Percentiles rank a stretch among this genome's conserved stretches.
Evolutionary conservation across 2,888 invertebrate genomes (phyloP).

Genomic region (Ochlodes sylvanus): DNA sequence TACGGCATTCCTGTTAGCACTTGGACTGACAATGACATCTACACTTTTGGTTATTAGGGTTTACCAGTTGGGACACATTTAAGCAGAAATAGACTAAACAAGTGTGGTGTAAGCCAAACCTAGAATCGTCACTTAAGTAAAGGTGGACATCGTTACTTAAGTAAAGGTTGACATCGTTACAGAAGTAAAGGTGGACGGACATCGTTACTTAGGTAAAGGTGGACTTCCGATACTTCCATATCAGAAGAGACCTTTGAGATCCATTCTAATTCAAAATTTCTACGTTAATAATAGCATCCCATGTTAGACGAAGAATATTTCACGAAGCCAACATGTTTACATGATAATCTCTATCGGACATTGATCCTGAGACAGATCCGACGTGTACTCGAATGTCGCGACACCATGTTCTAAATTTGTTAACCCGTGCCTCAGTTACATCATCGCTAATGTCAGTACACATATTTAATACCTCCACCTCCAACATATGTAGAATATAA

Average conservation of each 20-base stretch:
- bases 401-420: conserved; percentile 20
- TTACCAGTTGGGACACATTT: too few species aligned
- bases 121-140: too few species aligned
- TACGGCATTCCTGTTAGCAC: conserved; percentile 10
- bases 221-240: too few species aligned
- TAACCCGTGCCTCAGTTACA: conserved; percentile 10
- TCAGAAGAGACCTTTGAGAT: too few species aligned
- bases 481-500: not conserved
- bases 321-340: conserved; percentile 2
- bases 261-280: not conserved
- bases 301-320: not conserved
- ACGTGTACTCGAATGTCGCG: conserved; percentile 5
- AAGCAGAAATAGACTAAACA: too few species aligned
- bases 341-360: conserved; percentile 8
- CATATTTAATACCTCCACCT: conserved; percentile 7
- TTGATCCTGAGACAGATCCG: conserved; percentile 11
- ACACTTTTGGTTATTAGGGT: not conserved
- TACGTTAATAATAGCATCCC: not conserved
- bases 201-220: too few species aligned
- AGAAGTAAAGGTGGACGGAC: too few species aligned
- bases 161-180: too few species aligned
- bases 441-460: conserved; percentile 13
- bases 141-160: too few species aligned
- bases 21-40: not conserved
- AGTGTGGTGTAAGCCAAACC: too few species aligned